Evolutionary conservation across 2,113 vertebrate genomes (phyloP).

Genomic region (Microcebus tavaratra): DNA sequence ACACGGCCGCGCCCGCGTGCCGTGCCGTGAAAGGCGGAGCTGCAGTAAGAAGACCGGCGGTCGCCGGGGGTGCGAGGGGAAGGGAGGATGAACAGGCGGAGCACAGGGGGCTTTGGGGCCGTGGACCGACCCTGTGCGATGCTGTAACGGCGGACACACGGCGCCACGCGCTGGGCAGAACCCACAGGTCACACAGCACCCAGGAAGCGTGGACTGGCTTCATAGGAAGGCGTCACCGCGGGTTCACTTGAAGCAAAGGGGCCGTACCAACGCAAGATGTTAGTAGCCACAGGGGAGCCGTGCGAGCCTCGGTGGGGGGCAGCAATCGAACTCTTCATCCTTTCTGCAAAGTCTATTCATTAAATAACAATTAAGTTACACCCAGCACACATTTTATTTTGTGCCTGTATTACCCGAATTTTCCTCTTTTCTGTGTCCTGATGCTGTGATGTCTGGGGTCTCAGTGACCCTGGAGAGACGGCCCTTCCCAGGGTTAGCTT

Average conservation of each 20-base stretch:
- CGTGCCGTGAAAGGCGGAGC: not conserved
- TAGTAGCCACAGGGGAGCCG: not conserved
- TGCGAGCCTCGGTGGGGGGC: rapidly evolving
- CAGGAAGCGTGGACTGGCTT: not conserved
- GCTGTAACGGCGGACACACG: rapidly evolving
- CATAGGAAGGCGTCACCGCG: rapidly evolving
- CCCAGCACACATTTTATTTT: rapidly evolving
- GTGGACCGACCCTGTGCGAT: not conserved
- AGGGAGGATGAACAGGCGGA: not conserved
- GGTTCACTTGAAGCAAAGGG: rapidly evolving
- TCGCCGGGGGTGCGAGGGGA: not conserved
- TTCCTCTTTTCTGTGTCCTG: not conserved
- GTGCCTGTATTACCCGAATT: not conserved
- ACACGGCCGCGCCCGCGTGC: rapidly evolving
- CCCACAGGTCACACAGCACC: rapidly evolving
- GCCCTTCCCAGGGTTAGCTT: not conserved
- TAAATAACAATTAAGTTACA: not conserved
- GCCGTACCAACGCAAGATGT: rapidly evolving
- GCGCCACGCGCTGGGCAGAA: not conserved
- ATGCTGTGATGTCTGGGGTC: not conserved
- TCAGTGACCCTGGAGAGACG: not conserved
- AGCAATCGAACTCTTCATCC: not conserved
- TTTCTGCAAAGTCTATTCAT: not conserved
- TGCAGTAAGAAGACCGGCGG: rapidly evolving
- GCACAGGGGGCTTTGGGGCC: rapidly evolving